Evolutionary conservation across 2,888 invertebrate genomes (phyloP), one percentile per base, ranked within the genome.

Genomic region (Pollenia angustigena): DNA sequence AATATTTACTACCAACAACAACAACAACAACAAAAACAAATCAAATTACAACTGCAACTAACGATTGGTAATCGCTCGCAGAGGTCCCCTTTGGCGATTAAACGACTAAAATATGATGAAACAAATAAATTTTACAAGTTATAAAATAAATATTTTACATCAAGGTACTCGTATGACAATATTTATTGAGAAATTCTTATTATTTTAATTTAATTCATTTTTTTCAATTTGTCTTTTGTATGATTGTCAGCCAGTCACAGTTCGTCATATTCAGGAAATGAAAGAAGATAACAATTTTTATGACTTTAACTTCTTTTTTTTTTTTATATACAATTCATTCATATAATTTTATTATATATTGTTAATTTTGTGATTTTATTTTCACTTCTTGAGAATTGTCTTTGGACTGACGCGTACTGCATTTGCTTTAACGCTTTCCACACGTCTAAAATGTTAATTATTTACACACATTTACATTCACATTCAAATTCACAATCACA

Each of bases 181-280:
- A 66, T 74, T 75, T 75, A 62, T 82, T 75, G 48, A 50, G 64
- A 74, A 81, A 81, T 58, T 74, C 44, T 23, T 64, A 16, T 6
- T 23, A 1, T n/a, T 62, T 64, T 81, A 46, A 18, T 54, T 40
- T 52, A 32, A 32, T 32, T 32, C 32, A 6, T 62, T 54, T 48
- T 54, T 46, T 46, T 40, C 44, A 68, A 68, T 82, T 75, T 81
- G 58, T 40, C 56, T 48, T 58, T 16, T 48, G 32, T 32, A 40
- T 32, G 64, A 23, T 74, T 56, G 72, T 56, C 81, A 79, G 68
- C 18, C 56, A 80, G 50, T 40, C 52, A 32, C 32, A 56, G 72
- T 56, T 54, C 32, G 79, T 80, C 74, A 85, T 75, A 81, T 87
- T 87, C 87, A 87, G 87, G 87, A 87, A 87, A 87, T 81, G 81